Evolutionary conservation across 2,797 vertebrate species (phyloP).

Genomic region (Dromococcyx pavoninus): DNA sequence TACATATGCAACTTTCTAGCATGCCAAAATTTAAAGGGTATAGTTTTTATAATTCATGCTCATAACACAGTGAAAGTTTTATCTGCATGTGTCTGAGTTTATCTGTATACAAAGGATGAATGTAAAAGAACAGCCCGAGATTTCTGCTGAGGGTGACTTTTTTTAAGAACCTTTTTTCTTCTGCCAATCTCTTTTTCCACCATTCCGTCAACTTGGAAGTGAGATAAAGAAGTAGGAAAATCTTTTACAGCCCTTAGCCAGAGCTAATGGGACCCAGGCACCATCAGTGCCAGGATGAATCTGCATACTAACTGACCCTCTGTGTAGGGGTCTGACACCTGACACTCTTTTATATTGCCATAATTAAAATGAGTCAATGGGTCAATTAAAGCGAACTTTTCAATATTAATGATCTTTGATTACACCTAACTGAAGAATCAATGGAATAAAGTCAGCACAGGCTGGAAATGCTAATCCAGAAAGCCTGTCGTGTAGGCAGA

Average conservation of each 20-base stretch:
- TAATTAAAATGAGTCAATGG: slow-evolving; percentile 24
- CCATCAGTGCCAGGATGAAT: neutral
- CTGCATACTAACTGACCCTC: slow-evolving; percentile 9
- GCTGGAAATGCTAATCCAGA: slow-evolving; percentile 5
- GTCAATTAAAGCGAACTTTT: slow-evolving; percentile 42
- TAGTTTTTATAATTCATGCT: neutral
- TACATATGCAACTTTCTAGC: neutral
- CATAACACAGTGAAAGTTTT: neutral
- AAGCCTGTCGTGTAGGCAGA: neutral
- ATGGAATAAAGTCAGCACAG: neutral
- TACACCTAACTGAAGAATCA: slow-evolving; percentile 20
- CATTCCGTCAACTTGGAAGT: neutral
- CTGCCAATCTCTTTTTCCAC: neutral
- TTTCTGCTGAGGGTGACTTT: neutral
- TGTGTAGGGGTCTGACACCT: neutral
- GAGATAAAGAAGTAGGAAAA: neutral
- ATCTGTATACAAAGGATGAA: neutral
- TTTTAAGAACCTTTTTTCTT: neutral
- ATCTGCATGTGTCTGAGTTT: neutral
- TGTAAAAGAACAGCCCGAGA: neutral
- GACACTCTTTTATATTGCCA: slow-evolving; percentile 15
- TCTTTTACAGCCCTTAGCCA: neutral
- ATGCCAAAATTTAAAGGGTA: neutral
- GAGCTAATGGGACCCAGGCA: neutral
- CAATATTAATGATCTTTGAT: slow-evolving; percentile 46